phyloP scores from a whole-genome alignment of 2,888 invertebrate species.

The Eupithecia centaureata region DNA sequence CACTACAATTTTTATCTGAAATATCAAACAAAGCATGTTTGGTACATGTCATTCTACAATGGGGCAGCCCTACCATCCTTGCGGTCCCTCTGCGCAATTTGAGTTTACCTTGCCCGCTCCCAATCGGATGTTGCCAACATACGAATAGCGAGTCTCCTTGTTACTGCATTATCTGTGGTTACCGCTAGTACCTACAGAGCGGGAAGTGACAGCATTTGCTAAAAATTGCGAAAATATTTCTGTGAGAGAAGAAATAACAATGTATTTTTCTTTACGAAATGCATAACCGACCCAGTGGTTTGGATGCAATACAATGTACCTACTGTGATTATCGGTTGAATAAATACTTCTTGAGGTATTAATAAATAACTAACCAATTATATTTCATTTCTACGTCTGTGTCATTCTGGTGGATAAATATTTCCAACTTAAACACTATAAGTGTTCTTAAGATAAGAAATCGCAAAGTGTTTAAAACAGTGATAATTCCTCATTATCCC shows the following conservation, averaged over 20 bases:
- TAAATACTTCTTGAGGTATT: neutral
- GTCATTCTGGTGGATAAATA: neutral
- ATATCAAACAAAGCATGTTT: neutral
- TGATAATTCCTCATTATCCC: conserved; percentile 25
- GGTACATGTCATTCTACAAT: neutral
- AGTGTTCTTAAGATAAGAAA: conserved; percentile 1
- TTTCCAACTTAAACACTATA: neutral
- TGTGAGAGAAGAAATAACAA: neutral
- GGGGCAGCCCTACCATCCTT: conserved; percentile 35
- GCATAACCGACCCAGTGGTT: neutral
- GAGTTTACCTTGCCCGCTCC: conserved; percentile 42
- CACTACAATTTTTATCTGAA: no score
- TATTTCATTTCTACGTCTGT: no score
- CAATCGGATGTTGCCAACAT: conserved; percentile 41
- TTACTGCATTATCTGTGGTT: conserved; percentile 31
- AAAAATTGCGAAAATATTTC: neutral
- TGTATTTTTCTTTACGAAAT: neutral
- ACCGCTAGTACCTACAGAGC: conserved; percentile 12
- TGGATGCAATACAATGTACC: neutral
- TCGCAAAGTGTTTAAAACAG: conserved; percentile 2
- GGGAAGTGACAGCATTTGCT: conserved; percentile 14
- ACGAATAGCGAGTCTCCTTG: conserved; percentile 23
- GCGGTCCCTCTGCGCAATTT: conserved; percentile 41
- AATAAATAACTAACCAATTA: no score
- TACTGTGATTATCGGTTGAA: neutral